Percentiles rank a stretch among this genome's conserved stretches.
Evolutionary conservation across 2,888 invertebrate species (phyloP).

Genomic region (Nephrocerus scutellatus): DNA sequence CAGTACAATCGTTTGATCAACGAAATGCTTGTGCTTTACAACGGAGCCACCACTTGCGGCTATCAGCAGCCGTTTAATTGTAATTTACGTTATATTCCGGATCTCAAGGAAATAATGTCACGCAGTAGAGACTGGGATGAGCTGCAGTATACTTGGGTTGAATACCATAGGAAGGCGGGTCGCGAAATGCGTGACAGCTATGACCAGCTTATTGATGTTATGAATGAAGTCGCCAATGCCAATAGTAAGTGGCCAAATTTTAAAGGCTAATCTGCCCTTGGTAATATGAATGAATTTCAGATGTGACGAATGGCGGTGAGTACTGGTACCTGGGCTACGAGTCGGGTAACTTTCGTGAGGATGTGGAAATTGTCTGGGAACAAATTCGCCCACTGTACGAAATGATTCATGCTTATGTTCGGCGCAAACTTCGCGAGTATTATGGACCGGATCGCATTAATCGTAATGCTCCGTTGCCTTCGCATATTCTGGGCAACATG

Average conservation of each 20-base stretch:
- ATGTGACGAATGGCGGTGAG: conserved; percentile 78
- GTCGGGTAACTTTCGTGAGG: conserved; percentile 64
- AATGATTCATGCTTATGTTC: conserved; percentile 80
- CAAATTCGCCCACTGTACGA: conserved; percentile 81
- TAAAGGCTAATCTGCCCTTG: too few species aligned
- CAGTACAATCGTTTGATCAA: conserved; percentile 83
- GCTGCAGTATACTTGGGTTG: conserved; percentile 79
- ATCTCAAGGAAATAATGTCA: conserved; percentile 70
- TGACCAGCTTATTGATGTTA: conserved; percentile 70
- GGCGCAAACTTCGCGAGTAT: conserved; percentile 71
- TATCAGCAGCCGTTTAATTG: conserved; percentile 79
- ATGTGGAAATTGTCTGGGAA: conserved; percentile 76
- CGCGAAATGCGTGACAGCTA: conserved; percentile 70
- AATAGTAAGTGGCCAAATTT: conserved; percentile 73
- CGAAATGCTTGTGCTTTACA: conserved; percentile 82
- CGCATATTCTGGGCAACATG: conserved; percentile 83
- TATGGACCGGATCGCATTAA: conserved; percentile 79
- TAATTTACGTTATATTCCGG: conserved; percentile 72
- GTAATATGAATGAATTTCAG: conserved; percentile 50
- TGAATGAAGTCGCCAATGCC: conserved; percentile 70
- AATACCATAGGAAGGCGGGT: conserved; percentile 82
- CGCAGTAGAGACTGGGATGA: conserved; percentile 80
- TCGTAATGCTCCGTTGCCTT: conserved; percentile 73
- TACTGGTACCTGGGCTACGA: conserved; percentile 88
- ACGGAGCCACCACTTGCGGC: conserved; percentile 75